Base-by-base conservation (phyloP, 2,888 invertebrate genomes). In the Calameuta pallipes region DNA sequence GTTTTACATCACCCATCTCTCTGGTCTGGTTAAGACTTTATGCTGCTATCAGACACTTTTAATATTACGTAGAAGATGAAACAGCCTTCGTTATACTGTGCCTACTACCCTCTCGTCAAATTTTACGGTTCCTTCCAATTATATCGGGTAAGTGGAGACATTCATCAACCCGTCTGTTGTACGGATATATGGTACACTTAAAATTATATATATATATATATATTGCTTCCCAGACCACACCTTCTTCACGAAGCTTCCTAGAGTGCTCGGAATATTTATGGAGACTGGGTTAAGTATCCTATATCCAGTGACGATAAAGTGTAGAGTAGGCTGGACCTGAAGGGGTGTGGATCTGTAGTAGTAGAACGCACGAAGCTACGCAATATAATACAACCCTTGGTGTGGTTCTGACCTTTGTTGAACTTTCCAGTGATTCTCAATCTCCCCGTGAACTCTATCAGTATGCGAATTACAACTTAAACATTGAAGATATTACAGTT, bases 401-500 rank as follows among this genome's bases (percentile, higher is more conserved):
- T 11, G 74, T 36, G 74, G 74, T 36, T 74, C 74, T 36, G 74
- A 74, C 74, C 74, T 74, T 34, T 74, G 74, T 74, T 74, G 74
- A 74, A 74, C 74, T 74, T 74, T 11, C 74, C 74, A 74, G 74
- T 34, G 74, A 34, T 35, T 74, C 74, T 36, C 74, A 74, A 30
- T 74, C 74, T 33, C 30, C 31, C 11, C 71, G 31, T 71, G 34
- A 30, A 71, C 30, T 33, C 30, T 34, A 15, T 34, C 15, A 31
- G 71, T 13, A 71, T 71, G 11, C 23, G 34, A 71, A 71, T 71
- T 34, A 23, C 9, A 56, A 23, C 15, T 56, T 56, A 56, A 23
- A 56, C 23, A 56, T 23, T 56, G 56, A 56, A 56, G 23, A 23
- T 23, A 56, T 56, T 56, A 23, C 6, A 2, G 23, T 1, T 9